Percentiles rank a stretch among this genome's conserved stretches.
These are phyloP conservation scores for Mugil cephalus DNA, from an alignment of 2,113 vertebrate genomes.

Conservation along the genomic window DNA sequence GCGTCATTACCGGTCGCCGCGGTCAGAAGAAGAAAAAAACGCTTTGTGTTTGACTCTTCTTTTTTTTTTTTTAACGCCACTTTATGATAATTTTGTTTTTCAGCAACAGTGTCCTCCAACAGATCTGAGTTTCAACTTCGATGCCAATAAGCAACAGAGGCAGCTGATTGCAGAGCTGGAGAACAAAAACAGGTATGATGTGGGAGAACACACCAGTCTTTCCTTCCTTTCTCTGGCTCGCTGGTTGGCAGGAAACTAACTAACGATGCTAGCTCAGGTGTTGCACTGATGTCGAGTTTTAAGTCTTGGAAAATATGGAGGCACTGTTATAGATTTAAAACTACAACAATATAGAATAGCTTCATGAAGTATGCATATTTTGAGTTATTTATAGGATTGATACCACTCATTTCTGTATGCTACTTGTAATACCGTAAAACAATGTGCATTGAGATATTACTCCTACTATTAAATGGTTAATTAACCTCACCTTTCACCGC, in stretches of 20 bases:
- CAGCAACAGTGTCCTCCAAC: conserved; percentile 91
- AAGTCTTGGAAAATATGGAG: too few species aligned
- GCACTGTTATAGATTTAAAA: too few species aligned
- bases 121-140: conserved; percentile 92
- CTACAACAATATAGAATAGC: too few species aligned
- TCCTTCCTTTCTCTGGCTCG: background rate
- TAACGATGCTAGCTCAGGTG: background rate
- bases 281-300: too few species aligned
- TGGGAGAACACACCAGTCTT: background rate
- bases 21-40: background rate
- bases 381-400: too few species aligned
- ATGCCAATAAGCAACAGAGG: conserved; percentile 95
- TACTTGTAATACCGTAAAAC: too few species aligned
- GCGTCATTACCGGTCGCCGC: conserved; percentile 23
- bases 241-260: background rate
- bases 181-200: conserved; percentile 93
- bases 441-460: background rate
- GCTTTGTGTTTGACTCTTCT: too few species aligned
- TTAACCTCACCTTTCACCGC: background rate
- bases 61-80: too few species aligned
- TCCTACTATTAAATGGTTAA: background rate
- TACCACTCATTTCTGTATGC: background rate
- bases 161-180: conserved; percentile 98
- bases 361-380: too few species aligned
- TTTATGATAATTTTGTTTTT: conserved; percentile 49